phyloP scores from a whole-genome alignment of 2,113 vertebrate species.

The Podarcis cretensis region DNA sequence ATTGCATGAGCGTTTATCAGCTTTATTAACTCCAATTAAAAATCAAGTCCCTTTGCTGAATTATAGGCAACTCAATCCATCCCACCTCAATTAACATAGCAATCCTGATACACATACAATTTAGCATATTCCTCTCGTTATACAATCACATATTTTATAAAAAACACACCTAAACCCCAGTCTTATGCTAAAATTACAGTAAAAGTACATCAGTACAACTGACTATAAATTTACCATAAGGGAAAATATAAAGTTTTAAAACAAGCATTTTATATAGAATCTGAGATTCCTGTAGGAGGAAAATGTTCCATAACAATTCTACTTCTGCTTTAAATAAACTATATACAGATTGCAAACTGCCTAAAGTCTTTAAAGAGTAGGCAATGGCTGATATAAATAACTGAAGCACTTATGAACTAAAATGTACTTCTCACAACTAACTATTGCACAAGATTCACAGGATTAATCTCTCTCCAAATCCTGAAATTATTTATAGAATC shows the following conservation, averaged over 20 bases:
- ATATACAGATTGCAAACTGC: not conserved
- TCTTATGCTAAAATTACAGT: constrained; percentile 41
- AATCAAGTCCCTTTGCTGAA: constrained; percentile 39
- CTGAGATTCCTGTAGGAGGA: constrained; percentile 22
- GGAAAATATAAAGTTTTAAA: constrained; percentile 28
- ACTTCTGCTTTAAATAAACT: not conserved
- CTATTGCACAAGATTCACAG: not conserved
- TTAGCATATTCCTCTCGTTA: constrained; percentile 45
- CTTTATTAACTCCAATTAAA: constrained; percentile 50
- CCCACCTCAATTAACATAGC: constrained; percentile 30
- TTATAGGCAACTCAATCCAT: constrained; percentile 44
- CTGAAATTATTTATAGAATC: not conserved
- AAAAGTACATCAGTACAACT: constrained; percentile 34
- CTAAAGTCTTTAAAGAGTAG: not conserved
- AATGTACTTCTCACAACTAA: not conserved
- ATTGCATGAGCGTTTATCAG: constrained; percentile 29
- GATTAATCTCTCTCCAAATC: not conserved
- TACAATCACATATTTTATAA: constrained; percentile 11
- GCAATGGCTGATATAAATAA: not conserved
- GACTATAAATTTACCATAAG: constrained; percentile 47
- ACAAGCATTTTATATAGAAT: not conserved
- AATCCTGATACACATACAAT: constrained; percentile 32
- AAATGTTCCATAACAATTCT: constrained; percentile 21
- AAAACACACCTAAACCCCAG: not conserved
- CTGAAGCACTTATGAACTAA: not conserved